Evolutionary conservation across 53 echinoderm and acorn worm genomes (phyloP), one percentile per base, ranked within the genome.

Genomic region (Stichopus horrens): DNA sequence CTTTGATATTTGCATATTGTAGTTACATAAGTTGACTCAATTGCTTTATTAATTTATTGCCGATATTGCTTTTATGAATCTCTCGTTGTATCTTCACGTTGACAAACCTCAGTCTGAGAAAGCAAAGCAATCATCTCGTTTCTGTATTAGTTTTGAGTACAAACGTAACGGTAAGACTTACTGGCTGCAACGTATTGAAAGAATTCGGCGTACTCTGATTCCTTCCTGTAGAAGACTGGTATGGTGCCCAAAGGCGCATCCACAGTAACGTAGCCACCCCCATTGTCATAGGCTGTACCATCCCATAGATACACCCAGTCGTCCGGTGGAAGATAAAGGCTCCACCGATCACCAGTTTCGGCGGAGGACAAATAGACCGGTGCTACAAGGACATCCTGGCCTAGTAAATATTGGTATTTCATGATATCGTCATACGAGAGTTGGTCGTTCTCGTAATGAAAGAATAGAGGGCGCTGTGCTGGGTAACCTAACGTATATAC

Each of bases 251-350:
- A 54, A 1, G 94, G 94, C 14, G 95, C 94, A 54, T 94, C 89
- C 10, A 97, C 95, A 9, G 86, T 79, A 7, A 95, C 87, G 5
- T 77, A 83, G 21, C 84, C 52, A 16, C 94, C 93, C 6, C 97
- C 97, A 8, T 79, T 21, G 0, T 92, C 82, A 37, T 86, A 77
- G n/a, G 88, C 89, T 13, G 73, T 90, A 20, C 90, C 92, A 67
- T 97, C 93, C 97, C 97, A 97, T 4, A 97, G 73, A 83, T 90
- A 97, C 51, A 95, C 90, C 97, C 97, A 95, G 83, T 95, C 85
- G 65, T 97, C 97, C 21, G 88, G 88, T 7, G 98, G 98, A 23
- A 97, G 93, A 78, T 95, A 97, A 9, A 97, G 85, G 37, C 83
- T 74, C 98, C 95, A 95, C 10, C 5, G 54, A 55, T 90, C 90